Evolutionary conservation across 2,888 invertebrate genomes (phyloP).

Genomic region (Escarpia spicata): DNA sequence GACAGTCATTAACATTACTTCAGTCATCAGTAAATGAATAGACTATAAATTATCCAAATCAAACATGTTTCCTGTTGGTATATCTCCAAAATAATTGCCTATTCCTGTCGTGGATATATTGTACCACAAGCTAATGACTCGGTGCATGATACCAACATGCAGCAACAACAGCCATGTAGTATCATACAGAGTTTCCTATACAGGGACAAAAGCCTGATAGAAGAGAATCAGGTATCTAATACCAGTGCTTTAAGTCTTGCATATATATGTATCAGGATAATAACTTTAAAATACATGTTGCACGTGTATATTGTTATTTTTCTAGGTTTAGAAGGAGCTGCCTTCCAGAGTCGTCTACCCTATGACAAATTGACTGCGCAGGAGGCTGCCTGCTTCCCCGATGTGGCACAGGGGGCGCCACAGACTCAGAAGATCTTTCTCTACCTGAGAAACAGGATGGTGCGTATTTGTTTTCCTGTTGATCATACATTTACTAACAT

Average conservation of each 20-base stretch:
- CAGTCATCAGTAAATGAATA: background rate
- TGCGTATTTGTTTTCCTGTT: constrained; percentile 55
- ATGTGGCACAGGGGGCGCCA: constrained; percentile 84
- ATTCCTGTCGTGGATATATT: background rate
- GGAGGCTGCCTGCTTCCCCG: constrained; percentile 93
- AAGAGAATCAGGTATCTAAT: too few relatives aligned
- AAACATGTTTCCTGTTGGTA: background rate
- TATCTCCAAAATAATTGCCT: background rate
- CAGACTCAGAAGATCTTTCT: constrained; percentile 88
- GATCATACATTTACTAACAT: background rate
- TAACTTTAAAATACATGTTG: background rate
- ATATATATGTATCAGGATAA: background rate
- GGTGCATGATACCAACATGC: too few relatives aligned
- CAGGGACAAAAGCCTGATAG: too few relatives aligned
- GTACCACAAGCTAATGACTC: too few relatives aligned
- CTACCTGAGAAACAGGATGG: constrained; percentile 88
- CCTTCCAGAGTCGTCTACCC: constrained; percentile 83
- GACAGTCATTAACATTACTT: background rate
- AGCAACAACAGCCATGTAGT: too few relatives aligned
- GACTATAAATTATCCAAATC: background rate
- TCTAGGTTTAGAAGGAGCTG: constrained; percentile 74
- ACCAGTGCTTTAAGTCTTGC: too few relatives aligned
- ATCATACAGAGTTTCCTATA: too few relatives aligned
- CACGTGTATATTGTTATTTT: background rate
- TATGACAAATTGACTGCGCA: constrained; percentile 93